Evolutionary conservation across 2,113 vertebrate genomes (phyloP), one percentile per base, ranked within the genome.

Genomic region (Saccopteryx leptura): DNA sequence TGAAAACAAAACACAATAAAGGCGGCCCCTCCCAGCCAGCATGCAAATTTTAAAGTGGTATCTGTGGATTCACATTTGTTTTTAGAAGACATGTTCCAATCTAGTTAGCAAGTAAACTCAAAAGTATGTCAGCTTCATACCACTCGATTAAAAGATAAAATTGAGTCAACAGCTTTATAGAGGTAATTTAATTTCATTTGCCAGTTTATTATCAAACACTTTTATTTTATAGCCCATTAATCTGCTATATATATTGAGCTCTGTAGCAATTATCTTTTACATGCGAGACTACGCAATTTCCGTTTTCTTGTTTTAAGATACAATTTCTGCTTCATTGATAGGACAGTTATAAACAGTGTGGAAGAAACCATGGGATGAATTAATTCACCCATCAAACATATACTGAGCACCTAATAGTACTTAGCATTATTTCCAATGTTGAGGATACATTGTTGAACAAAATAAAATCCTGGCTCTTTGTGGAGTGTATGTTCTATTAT

Each of bases 1-100:
- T 93, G 75, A 94, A 97, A 96, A 96, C 94, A 97, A 97, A 97
- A 95, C 89, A 97, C 96, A 97, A 84, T 74, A 90, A 79, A 96
- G 90, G 87, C 81, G 74, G 76, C 80, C n/a, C 82, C 95, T 97
- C 88, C 81, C 76, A 82, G 61, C 75, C 71, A 90, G 56, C 60
- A 81, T 28, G 84, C 60, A 94, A 0, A 76, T 71, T 96, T 95
- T 93, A 23, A 91, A 97, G 90, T 95, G 75, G 17, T 9, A 18
- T 69, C 66, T 95, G 24, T 88, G 87, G 15, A 89, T 92, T 91
- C 58, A n/a, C 60, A 21, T 85, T 96, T 91, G 89, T 94, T 66
- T 94, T 84, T 87, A 80, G 75, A 79, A 88, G 71, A 87, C 17
- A 39, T 75, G 50, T 84, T 83, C 46, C 26, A 81, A 0, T 94